Base-by-base conservation (phyloP, 2,888 invertebrate species). In the Sphaeridia pumilis region DNA sequence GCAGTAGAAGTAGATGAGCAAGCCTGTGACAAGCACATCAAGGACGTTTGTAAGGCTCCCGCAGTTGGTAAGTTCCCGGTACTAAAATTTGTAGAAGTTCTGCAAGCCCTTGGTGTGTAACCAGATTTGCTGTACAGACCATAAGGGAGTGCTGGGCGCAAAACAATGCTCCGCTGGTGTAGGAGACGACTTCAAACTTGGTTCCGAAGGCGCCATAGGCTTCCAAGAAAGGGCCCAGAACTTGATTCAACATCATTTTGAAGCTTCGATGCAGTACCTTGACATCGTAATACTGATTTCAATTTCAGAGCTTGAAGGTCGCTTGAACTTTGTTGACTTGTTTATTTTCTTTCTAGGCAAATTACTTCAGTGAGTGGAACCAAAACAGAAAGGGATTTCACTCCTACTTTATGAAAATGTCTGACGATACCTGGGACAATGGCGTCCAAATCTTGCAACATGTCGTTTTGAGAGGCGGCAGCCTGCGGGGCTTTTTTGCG, bases 371-470 rank as follows among this genome's bases (percentile, higher is more conserved):
- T 35, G 47, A 58, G 49, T 63, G 60, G 61, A 55, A 59, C 12
- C 27, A 42, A 1, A 51, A 61, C 20, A 46, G 64, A 2, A 56
- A 58, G 44, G 64, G 64, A 26, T 63, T 64, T 42, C 52, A 54
- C 1, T 41, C 41, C 3, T 63, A 54, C 49, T 64, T 61, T 28
- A 21, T 42, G 12, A 59, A 63, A 46, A 47, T 61, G 1, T 58
- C 64, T 1, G 64, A 64, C 36, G 54, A 49, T 4, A 50, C 56
- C 25, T 64, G 61, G 61, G 48, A 64, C 10, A 57, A 63, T 12
- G 63, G 59, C 17, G 34, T 58, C 22, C 49, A 51, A 22, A 45
- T 62, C 7, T 48, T 59, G 34, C 48, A 55, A 4, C 58, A 63
- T 46, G 57, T 58, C 46, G 36, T 57, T 4, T 31, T 42, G 27